phyloP scores from a whole-genome alignment of 2,797 vertebrate genomes.

The Sebastes itinus region DNA sequence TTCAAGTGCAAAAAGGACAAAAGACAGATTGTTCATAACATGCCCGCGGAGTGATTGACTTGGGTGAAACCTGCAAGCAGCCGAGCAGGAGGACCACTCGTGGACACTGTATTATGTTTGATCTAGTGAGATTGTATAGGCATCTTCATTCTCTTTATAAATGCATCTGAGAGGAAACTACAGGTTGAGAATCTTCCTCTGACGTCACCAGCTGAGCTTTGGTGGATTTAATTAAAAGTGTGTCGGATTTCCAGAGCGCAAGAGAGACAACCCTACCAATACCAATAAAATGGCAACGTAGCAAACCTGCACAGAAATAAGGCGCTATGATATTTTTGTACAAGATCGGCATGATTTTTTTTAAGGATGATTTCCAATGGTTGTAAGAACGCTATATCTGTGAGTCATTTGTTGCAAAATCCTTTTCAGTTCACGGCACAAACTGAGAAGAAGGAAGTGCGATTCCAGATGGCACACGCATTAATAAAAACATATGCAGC shows the following conservation, averaged over 20 bases:
- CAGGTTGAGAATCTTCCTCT: slow-evolving; percentile 10
- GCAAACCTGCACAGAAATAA: neutral
- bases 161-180: slow-evolving; percentile 28
- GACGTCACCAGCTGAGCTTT: slow-evolving; percentile 7
- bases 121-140: neutral
- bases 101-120: neutral
- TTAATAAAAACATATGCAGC: slow-evolving; percentile 18
- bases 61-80: neutral
- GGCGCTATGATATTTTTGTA: slow-evolving; percentile 11
- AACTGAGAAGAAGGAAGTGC: slow-evolving; percentile 15
- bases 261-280: neutral
- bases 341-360: neutral
- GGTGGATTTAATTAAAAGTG: neutral
- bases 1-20: neutral
- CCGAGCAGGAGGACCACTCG: neutral
- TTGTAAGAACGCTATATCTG: neutral
- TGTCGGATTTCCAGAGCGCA: neutral
- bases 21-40: neutral
- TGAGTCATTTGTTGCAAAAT: slow-evolving; percentile 12
- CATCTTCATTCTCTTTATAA: neutral
- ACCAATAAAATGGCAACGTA: neutral
- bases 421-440: neutral
- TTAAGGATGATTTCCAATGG: neutral
- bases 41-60: neutral
- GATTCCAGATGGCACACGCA: neutral